Evolutionary conservation across 2,113 vertebrate species (phyloP).

Genomic region (Crocuta crocuta): DNA sequence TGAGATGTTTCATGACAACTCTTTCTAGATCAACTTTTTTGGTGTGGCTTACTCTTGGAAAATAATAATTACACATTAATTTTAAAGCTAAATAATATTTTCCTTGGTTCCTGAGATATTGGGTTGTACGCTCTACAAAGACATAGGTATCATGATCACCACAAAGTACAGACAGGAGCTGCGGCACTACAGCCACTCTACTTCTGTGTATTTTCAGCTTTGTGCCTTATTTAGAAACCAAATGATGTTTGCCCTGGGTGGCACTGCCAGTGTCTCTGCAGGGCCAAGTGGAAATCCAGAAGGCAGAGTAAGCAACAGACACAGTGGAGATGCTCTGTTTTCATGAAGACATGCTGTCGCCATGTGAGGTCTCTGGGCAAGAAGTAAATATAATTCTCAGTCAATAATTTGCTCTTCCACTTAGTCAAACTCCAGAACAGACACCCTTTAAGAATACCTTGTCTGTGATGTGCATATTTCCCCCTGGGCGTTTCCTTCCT

Average conservation of each 20-base stretch:
- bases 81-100: slow-evolving; percentile 57
- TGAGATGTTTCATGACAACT: slow-evolving; percentile 15
- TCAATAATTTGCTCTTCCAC: slow-evolving; percentile 64
- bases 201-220: slow-evolving; percentile 51
- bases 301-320: background rate
- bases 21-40: slow-evolving; percentile 7
- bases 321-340: slow-evolving; percentile 65
- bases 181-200: background rate
- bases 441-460: slow-evolving; percentile 65
- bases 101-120: background rate
- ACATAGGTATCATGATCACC: background rate
- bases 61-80: slow-evolving; percentile 47
- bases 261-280: background rate
- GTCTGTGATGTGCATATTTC: slow-evolving; percentile 38
- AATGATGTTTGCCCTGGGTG: slow-evolving; percentile 63
- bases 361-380: slow-evolving; percentile 72
- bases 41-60: background rate
- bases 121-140: background rate
- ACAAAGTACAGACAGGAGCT: background rate
- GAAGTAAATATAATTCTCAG: slow-evolving; percentile 57
- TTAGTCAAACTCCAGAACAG: slow-evolving; percentile 66
- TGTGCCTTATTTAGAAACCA: slow-evolving; percentile 70
- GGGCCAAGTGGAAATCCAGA: slow-evolving; percentile 52
- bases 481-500: slow-evolving; percentile 54
- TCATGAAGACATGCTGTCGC: slow-evolving; percentile 34